phyloP scores from a whole-genome alignment of 2,888 invertebrate genomes.

The Metallyticus violacea region DNA sequence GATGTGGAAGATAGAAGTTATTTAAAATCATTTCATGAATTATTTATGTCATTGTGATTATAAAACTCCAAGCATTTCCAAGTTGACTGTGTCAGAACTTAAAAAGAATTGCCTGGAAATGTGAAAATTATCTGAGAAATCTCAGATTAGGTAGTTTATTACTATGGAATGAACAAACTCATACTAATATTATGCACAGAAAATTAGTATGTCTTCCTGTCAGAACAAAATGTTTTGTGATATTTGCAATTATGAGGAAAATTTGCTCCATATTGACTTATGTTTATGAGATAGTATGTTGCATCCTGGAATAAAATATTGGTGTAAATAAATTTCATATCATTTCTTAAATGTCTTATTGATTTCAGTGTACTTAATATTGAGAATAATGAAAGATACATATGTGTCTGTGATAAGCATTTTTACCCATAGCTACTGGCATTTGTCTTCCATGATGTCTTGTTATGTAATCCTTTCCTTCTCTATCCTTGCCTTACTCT shows the following conservation, averaged over 20 bases:
- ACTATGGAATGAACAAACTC: neutral
- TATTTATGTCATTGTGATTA: neutral
- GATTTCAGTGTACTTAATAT: neutral
- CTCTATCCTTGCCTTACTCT: no score
- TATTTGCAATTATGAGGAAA: no score
- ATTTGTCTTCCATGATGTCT: no score
- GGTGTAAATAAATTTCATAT: neutral
- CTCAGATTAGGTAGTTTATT: no score
- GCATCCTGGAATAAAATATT: neutral
- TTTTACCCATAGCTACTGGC: no score
- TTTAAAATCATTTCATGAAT: neutral
- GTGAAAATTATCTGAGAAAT: no score
- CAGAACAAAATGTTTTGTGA: neutral
- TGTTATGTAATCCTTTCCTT: no score
- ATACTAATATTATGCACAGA: no score
- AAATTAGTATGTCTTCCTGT: neutral
- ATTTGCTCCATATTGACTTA: neutral
- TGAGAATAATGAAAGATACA: no score
- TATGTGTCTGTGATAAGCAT: no score
- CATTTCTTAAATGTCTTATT: neutral
- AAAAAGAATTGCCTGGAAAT: no score
- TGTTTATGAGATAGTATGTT: neutral
- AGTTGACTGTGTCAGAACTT: no score
- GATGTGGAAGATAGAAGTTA: neutral
- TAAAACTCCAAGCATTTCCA: neutral